Evolutionary conservation across 2,888 invertebrate genomes (phyloP).

Genomic region (Cyclophora albipunctata): DNA sequence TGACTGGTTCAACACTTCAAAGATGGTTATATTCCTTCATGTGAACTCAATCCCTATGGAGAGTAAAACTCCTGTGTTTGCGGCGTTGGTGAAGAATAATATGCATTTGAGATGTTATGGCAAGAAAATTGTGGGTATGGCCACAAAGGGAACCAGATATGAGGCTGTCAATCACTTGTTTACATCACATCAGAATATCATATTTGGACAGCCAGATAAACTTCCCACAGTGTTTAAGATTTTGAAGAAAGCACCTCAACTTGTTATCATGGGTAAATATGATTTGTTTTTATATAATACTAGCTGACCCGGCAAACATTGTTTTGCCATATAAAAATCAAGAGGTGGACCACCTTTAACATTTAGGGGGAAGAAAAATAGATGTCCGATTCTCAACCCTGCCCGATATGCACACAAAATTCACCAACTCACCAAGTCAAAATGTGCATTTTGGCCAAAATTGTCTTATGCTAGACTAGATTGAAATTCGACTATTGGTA

Average conservation of each 20-base stretch:
- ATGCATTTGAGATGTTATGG: conserved; percentile 83
- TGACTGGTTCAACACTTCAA: conserved; percentile 81
- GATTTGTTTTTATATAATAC: too few relatives aligned
- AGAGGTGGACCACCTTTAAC: too few relatives aligned
- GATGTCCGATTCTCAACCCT: too few relatives aligned
- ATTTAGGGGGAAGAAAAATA: too few relatives aligned
- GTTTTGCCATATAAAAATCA: too few relatives aligned
- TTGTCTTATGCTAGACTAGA: too few relatives aligned
- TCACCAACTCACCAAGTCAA: too few relatives aligned
- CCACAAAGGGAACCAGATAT: conserved; percentile 80
- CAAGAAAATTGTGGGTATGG: conserved; percentile 77
- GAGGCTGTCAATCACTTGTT: conserved; percentile 79
- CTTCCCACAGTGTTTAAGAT: conserved; percentile 78
- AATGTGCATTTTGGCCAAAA: too few relatives aligned
- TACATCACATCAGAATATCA: conserved; percentile 77
- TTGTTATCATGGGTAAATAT: conserved; percentile 79
- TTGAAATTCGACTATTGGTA: too few relatives aligned
- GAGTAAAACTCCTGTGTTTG: conserved; percentile 78
- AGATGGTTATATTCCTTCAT: conserved; percentile 83
- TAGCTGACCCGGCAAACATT: too few relatives aligned
- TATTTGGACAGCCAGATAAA: conserved; percentile 82
- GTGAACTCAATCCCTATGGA: conserved; percentile 81
- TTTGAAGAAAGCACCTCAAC: conserved; percentile 81
- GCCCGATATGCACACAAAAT: too few relatives aligned
- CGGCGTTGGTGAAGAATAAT: conserved; percentile 77